Percentiles rank a stretch among this genome's conserved stretches.
phyloP scores from a whole-genome alignment of 2,797 vertebrate species.

The Harpagifer antarcticus region DNA sequence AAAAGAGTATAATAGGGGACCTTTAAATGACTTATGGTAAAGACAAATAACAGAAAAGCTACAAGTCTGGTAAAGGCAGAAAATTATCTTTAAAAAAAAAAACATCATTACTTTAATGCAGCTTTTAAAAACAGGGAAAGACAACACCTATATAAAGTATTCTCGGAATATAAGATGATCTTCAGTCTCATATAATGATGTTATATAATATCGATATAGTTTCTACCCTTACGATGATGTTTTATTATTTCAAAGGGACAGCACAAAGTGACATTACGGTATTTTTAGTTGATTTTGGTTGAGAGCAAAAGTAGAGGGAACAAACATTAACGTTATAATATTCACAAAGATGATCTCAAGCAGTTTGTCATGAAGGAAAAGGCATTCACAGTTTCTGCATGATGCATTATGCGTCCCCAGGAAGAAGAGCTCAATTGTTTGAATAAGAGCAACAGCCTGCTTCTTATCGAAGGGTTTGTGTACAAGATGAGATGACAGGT shows the following conservation, averaged over 20 bases:
- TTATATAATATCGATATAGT: too few relatives aligned
- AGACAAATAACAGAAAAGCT: too few relatives aligned
- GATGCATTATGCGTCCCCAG: neutral
- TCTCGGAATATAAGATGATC: too few relatives aligned
- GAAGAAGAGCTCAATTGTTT: constrained; percentile 48
- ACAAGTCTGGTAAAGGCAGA: too few relatives aligned
- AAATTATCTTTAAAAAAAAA: too few relatives aligned
- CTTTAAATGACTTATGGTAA: too few relatives aligned
- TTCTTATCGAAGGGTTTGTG: constrained; percentile 44
- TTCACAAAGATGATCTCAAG: neutral
- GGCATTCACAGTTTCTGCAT: constrained; percentile 29
- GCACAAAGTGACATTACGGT: neutral
- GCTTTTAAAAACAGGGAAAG: too few relatives aligned
- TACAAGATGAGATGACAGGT: constrained; percentile 29
- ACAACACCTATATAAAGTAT: too few relatives aligned
- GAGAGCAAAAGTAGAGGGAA: constrained; percentile 13
- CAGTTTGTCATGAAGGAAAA: constrained; percentile 22
- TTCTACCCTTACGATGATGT: too few relatives aligned
- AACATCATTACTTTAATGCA: too few relatives aligned
- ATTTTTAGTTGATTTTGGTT: neutral
- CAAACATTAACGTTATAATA: neutral
- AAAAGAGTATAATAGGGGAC: too few relatives aligned
- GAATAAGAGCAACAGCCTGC: constrained; percentile 36
- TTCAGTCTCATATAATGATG: too few relatives aligned
- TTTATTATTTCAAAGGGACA: neutral